phyloP scores from a whole-genome alignment of 2,797 vertebrate species.

The Brachymystax lenok region DNA sequence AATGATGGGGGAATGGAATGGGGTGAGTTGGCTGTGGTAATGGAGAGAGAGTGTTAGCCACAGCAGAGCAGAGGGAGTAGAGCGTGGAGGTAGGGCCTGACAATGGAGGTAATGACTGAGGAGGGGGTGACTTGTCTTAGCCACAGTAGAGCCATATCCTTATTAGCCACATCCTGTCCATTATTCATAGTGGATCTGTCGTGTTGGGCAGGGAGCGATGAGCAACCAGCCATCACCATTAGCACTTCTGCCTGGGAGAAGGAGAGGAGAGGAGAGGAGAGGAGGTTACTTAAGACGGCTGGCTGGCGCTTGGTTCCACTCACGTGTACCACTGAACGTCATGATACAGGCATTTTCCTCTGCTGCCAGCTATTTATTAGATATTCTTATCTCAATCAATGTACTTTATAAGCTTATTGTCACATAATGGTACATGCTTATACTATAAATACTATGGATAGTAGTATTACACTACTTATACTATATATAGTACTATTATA shows the following conservation, averaged over 20 bases:
- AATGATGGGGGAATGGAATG: too few relatives aligned
- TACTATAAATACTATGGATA: too few relatives aligned
- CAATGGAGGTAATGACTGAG: not conserved
- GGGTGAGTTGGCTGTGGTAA: too few relatives aligned
- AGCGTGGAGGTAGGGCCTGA: not conserved
- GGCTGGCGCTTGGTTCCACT: too few relatives aligned
- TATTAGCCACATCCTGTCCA: conserved; percentile 24
- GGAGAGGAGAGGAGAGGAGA: conserved; percentile 11
- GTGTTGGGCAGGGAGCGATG: conserved; percentile 27
- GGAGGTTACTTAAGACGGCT: conserved; percentile 17
- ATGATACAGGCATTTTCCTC: not conserved
- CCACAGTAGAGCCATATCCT: conserved; percentile 12
- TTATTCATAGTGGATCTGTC: conserved; percentile 43
- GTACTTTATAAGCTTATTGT: not conserved
- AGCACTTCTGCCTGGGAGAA: conserved; percentile 1
- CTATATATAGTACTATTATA: too few relatives aligned
- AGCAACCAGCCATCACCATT: conserved; percentile 32
- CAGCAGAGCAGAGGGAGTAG: not conserved
- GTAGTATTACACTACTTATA: too few relatives aligned
- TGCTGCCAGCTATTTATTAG: not conserved
- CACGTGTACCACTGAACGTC: too few relatives aligned
- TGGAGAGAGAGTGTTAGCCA: too few relatives aligned
- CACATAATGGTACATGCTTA: not conserved
- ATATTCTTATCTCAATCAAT: not conserved
- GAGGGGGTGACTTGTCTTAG: too few relatives aligned